Base-by-base conservation (phyloP, 2,113 vertebrate species). In the sheep (Ovis aries) region DNA sequence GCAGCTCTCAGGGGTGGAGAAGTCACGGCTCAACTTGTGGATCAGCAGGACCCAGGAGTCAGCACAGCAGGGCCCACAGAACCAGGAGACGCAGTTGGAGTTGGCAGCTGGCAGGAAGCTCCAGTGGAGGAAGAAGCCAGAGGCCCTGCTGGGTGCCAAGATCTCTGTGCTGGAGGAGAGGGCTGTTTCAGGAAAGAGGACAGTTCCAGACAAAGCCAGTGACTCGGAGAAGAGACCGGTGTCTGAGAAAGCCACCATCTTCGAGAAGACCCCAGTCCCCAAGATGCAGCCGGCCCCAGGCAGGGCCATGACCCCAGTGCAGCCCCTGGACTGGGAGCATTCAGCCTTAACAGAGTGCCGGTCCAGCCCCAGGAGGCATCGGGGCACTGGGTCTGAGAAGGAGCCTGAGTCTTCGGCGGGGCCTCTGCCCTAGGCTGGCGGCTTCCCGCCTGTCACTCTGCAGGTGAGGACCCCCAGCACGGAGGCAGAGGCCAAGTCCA, bases 21-120 rank as follows among this genome's bases (percentile, higher is more conserved):
- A 99, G 1, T 99, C 99, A 3, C 98, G 98, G n/a, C 99, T 99
- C 94, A 99, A 99, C 89, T 98, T 99, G 91, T 99, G 99, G 99
- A 98, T 99, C 97, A 99, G 98, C 97, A 99, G 98, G 97, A 97
- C 98, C 82, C 99, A 99, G 97, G 99, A 99, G 91, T 97, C 98
- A 33, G 93, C 74, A 55, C 98, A 98, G 12, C 98, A 98, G 88
- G 98, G 94, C 36, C 23, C 81, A 81, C 99, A 99, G 99, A 29
- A 74, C 27, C 89, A 98, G 98, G 96, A 97, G 25, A 23, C 7
- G 0, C 95, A 33, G 87, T 95, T 45, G 43, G 95, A 95, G 27
- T 3, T 6, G 0, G 83, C n/a, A 0, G 27, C 85, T 17, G 3
- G 94, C 62, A 92, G 43, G 71, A 93, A 17, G 71, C 60, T 94